Evolutionary conservation across 2,888 invertebrate genomes (phyloP), one percentile per base, ranked within the genome.

Genomic region (Drosophila fulvimacula): DNA sequence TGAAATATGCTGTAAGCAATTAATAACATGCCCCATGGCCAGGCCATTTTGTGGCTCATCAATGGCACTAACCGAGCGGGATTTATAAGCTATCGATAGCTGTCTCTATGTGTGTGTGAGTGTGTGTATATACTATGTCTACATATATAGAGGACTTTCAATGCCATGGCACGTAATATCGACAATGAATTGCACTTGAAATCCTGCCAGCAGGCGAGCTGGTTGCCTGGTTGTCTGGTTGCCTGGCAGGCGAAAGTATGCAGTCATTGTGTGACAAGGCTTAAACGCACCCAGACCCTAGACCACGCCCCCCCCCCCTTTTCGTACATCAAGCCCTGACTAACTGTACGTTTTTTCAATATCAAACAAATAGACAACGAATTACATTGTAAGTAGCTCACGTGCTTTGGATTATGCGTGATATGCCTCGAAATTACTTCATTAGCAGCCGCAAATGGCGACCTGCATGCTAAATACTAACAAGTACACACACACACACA

Each of bases 351-450:
- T 69, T 84, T 84, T 84, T 84, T 84, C 83, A 84, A 84, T 85
- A 85, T 89, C 88, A 85, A 82, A 88, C 89, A 86, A 89, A 82
- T 86, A 89, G 89, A 86, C 85, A 86, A 88, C 89, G 86, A 90
- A 86, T 89, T 86, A 86, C 89, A 82, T 87, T 81, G 85, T 86
- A 86, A 86, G 90, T 86, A 86, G 90, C 86, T 86, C 86, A 86
- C 86, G 86, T 86, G 90, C 90, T 81, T 74, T 77, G 88, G 86
- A 86, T 86, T 86, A 86, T 86, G 88, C 86, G 86, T 86, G 86
- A 86, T 86, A 89, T 90, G 86, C 90, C 88, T 86, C 71, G 77
- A 86, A 86, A 86, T 86, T 83, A 89, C 86, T 86, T 86, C 90
- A 86, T 86, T 89, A 86, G 87, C 88, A 88, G 90, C 88, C 86